Evolutionary conservation across 2,797 vertebrate species (phyloP).

Genomic region (Pipistrellus pygmaeus): DNA sequence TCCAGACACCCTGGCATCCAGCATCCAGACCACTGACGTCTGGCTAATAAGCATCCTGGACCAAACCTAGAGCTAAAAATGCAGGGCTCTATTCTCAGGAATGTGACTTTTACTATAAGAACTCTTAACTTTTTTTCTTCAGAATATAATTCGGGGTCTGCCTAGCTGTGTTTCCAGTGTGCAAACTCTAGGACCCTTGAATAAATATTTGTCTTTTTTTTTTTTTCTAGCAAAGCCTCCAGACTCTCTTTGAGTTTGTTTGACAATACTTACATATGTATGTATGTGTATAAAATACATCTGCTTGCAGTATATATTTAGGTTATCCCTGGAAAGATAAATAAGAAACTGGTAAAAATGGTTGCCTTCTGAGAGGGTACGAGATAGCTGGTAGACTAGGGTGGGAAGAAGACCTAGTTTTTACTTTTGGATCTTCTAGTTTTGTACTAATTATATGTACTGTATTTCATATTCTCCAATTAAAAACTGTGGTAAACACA

Average conservation of each 20-base stretch:
- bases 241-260: neutral
- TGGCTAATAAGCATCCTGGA: neutral
- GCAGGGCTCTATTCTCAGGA: neutral
- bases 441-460: neutral
- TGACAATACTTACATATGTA: neutral
- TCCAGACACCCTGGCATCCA: neutral
- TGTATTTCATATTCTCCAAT: neutral
- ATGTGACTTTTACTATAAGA: neutral
- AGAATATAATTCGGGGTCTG: neutral
- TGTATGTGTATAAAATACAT: neutral
- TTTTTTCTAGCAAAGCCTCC: neutral
- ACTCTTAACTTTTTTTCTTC: neutral
- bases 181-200: neutral
- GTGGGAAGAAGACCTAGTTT: neutral
- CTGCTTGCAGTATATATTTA: neutral
- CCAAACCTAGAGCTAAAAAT: neutral
- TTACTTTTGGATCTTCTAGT: neutral
- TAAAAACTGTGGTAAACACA: neutral
- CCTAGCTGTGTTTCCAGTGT: neutral
- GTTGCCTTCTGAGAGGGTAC: neutral
- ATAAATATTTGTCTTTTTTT: neutral
- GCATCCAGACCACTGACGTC: neutral
- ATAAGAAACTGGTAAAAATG: conserved; percentile 2
- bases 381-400: neutral
- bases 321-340: neutral